A percentile compares a stretch with the other conserved stretches of the same genome.
phyloP scores from a whole-genome alignment of 2,888 invertebrate genomes.

The Ormyrus pomaceus region DNA sequence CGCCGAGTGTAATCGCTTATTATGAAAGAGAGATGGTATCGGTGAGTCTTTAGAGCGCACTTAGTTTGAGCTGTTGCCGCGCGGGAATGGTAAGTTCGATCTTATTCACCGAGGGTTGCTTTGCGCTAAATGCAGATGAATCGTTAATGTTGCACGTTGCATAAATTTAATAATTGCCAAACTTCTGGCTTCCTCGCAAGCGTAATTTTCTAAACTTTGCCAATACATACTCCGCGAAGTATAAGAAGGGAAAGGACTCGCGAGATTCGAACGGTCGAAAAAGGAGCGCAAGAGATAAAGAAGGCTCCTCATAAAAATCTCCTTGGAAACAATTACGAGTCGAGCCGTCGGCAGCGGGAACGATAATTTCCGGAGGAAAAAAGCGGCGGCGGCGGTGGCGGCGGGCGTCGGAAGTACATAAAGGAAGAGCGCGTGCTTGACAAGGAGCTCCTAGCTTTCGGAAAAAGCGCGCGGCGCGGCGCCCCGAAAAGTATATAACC shows the following conservation, averaged over 20 bases:
- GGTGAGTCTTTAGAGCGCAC: conserved; percentile 63
- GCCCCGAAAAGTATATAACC: not conserved
- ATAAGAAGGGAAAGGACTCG: too few species aligned
- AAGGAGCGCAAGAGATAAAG: not conserved
- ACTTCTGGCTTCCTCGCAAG: too few species aligned
- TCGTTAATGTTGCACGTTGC: too few species aligned
- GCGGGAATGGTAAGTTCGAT: not conserved
- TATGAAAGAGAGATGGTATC: conserved; percentile 64
- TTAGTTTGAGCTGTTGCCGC: conserved; percentile 59
- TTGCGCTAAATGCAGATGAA: too few species aligned
- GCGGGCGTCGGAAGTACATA: not conserved
- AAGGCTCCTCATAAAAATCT: not conserved
- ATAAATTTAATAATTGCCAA: too few species aligned
- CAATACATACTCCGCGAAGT: too few species aligned
- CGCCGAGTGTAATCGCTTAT: conserved; percentile 29
- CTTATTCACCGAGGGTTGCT: too few species aligned
- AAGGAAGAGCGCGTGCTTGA: not conserved
- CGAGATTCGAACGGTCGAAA: too few species aligned
- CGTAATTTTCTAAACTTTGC: too few species aligned
- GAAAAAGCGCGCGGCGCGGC: too few species aligned
- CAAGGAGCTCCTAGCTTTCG: too few species aligned
- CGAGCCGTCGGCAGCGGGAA: not conserved
- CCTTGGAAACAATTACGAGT: not conserved
- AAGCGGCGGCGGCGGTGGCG: too few species aligned
- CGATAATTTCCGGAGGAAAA: conserved; percentile 11